These are phyloP conservation scores for Drosophila carrolli DNA, from an alignment of 1,140 invertebrate species.

Conservation along the genomic window DNA sequence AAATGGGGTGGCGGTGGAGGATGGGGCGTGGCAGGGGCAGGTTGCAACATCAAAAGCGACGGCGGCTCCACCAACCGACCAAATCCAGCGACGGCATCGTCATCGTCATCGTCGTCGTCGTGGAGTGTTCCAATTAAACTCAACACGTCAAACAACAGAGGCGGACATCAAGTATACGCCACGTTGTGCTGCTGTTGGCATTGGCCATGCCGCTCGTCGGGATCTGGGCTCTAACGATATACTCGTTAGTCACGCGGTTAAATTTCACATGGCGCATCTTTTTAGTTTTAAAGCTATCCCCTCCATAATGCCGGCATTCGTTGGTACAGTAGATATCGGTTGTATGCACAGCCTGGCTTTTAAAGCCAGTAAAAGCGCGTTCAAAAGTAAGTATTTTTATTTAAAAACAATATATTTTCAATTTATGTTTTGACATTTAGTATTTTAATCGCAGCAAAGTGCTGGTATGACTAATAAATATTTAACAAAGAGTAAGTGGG, in stretches of 20 bases:
- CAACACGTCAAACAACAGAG: conserved; percentile 77
- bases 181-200: conserved; percentile 49
- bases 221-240: conserved; percentile 68
- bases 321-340: neutral
- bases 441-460: no score
- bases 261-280: conserved; percentile 71
- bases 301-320: neutral
- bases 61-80: conserved; percentile 14
- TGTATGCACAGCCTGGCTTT: neutral
- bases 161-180: conserved; percentile 72
- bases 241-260: conserved; percentile 78
- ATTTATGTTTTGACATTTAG: no score
- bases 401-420: no score
- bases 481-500: no score
- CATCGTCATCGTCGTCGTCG: conserved; percentile 36
- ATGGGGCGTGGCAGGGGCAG: conserved; percentile 9
- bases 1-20: conserved; percentile 3
- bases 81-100: conserved; percentile 30
- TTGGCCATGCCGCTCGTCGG: conserved; percentile 53
- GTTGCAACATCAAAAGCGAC: conserved; percentile 70
- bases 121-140: conserved; percentile 80
- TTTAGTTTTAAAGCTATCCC: conserved; percentile 59
- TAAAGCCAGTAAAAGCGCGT: no score
- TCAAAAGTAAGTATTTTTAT: no score
- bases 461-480: no score